Evolutionary conservation across 92 coral and sea anemone species (phyloP).

Genomic region (Chrysogorgia sp.): DNA sequence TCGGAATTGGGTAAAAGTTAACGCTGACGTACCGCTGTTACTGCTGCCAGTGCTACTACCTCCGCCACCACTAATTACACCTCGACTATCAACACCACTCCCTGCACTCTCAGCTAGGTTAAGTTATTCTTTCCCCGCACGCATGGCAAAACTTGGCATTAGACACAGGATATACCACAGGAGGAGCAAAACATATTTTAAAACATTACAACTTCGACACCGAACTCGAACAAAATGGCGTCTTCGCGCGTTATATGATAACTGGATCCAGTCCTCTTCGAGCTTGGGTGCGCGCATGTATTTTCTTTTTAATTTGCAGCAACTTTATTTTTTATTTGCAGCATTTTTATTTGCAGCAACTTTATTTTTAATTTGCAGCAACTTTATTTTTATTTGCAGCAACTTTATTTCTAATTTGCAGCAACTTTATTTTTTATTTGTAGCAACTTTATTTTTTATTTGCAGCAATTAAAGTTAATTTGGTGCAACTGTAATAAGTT

Average conservation of each 20-base stretch:
- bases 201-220: background rate
- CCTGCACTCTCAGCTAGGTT: background rate
- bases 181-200: slow-evolving; percentile 53
- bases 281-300: background rate
- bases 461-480: too few species aligned
- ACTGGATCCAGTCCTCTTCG: too few species aligned
- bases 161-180: slow-evolving; percentile 30
- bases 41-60: slow-evolving; percentile 9
- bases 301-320: background rate
- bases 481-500: too few species aligned
- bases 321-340: too few species aligned
- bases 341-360: too few species aligned
- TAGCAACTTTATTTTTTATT: background rate
- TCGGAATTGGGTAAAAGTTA: slow-evolving; percentile 51
- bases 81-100: background rate
- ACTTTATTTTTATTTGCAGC: too few species aligned
- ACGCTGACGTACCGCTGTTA: background rate
- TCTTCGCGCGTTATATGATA: too few species aligned
- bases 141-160: slow-evolving; percentile 33
- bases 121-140: slow-evolving; percentile 40
- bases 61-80: background rate
- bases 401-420: background rate
- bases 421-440: background rate
- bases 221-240: background rate
- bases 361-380: too few species aligned